Conservation (phyloP, 2,113 vertebrate species). For the Misgurnus anguillicaudatus region DNA sequence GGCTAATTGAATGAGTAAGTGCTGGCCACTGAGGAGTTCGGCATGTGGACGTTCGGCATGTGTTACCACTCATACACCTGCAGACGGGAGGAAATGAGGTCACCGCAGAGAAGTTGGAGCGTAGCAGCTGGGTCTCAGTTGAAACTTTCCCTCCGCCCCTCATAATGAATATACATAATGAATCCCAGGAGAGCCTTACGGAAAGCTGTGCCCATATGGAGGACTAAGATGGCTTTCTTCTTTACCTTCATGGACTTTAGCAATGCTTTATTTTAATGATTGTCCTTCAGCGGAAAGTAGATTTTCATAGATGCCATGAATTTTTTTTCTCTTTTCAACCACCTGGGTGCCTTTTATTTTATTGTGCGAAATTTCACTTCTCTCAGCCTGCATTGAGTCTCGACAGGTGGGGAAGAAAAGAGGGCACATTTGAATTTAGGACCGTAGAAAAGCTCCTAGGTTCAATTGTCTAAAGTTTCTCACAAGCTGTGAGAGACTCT, state of each 20-base stretch:
- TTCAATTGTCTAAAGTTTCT: neutral
- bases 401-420: conserved; percentile 44
- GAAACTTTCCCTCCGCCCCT: conserved; percentile 64
- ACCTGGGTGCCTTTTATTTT: conserved; percentile 31
- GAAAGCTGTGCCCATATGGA: conserved; percentile 75
- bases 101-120: conserved; percentile 68
- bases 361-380: neutral
- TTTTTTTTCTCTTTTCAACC: conserved; percentile 17
- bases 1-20: conserved; percentile 52
- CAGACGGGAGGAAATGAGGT: conserved; percentile 69
- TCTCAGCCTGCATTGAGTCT: conserved; percentile 22
- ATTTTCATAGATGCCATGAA: conserved; percentile 44
- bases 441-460: neutral
- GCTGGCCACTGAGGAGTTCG: conserved; percentile 30
- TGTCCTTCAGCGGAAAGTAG: conserved; percentile 39
- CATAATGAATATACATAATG: conserved; percentile 76
- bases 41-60: conserved; percentile 22
- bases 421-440: conserved; percentile 21
- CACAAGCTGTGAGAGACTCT: neutral
- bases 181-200: conserved; percentile 64
- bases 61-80: conserved; percentile 51
- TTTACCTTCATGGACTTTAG: conserved; percentile 71
- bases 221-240: conserved; percentile 65
- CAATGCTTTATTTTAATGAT: conserved; percentile 41
- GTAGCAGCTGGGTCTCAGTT: conserved; percentile 70